phyloP scores from a whole-genome alignment of 2,113 vertebrate species.

The Microcebus tavaratra region DNA sequence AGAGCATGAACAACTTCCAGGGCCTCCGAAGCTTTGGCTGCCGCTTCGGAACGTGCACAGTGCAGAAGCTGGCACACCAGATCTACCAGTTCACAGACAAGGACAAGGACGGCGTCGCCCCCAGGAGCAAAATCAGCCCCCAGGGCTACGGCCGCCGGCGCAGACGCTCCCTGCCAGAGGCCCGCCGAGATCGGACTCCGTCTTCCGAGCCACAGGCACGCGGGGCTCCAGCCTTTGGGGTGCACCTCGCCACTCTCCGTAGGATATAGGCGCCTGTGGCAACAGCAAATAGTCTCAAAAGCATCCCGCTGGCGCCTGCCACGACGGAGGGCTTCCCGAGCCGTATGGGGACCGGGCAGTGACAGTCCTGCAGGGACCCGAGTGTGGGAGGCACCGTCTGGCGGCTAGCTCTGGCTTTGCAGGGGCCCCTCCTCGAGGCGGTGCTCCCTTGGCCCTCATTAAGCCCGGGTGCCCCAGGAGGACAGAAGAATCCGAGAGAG shows the following conservation, averaged over 20 bases:
- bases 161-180: conserved; percentile 83
- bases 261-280: conserved; percentile 3
- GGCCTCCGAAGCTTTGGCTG: conserved; percentile 87
- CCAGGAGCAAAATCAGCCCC: conserved; percentile 90
- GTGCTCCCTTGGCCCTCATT: neutral
- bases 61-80: conserved; percentile 92
- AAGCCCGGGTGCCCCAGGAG: neutral
- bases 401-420: conserved; percentile 74
- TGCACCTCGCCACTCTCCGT: neutral
- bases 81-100: conserved; percentile 91
- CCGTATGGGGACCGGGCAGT: conserved; percentile 50
- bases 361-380: conserved; percentile 73
- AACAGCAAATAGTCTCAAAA: neutral
- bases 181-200: conserved; percentile 38
- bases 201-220: conserved; percentile 59
- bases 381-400: conserved; percentile 77
- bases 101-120: conserved; percentile 87
- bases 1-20: conserved; percentile 82
- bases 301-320: neutral
- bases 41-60: conserved; percentile 92
- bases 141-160: conserved; percentile 94
- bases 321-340: conserved; percentile 3
- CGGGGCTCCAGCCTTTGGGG: neutral
- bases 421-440: neutral
- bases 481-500: conserved; percentile 14